Percentiles rank a stretch among this genome's conserved stretches.
phyloP scores from a whole-genome alignment of 2,113 vertebrate species.

The Eurypyga helias region DNA sequence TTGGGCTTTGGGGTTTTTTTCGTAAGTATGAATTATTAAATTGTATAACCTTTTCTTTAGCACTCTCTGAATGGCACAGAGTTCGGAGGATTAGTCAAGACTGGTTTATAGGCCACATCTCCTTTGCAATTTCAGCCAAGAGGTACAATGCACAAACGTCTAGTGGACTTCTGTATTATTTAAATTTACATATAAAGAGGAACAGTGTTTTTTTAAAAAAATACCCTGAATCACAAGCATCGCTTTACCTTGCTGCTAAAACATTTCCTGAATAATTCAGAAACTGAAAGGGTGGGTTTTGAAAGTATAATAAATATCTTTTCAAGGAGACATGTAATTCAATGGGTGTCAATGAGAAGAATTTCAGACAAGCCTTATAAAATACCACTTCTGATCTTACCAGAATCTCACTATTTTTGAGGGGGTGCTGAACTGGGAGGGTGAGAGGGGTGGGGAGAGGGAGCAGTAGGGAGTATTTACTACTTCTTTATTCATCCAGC shows the following conservation, averaged over 20 bases:
- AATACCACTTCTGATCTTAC: background rate
- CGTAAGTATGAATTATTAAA: background rate
- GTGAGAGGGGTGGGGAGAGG: too few species aligned
- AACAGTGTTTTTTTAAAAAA: background rate
- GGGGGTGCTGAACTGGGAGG: background rate
- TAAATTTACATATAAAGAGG: background rate
- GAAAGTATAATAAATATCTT: background rate
- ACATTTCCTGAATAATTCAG: background rate
- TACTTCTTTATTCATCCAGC: background rate
- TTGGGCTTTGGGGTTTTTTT: background rate
- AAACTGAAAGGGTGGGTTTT: background rate
- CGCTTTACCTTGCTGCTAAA: background rate
- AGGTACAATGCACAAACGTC: background rate
- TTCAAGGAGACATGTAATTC: background rate
- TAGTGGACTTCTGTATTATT: background rate
- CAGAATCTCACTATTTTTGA: background rate
- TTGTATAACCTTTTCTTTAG: background rate
- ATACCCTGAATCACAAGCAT: background rate
- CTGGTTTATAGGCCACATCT: fast-evolving
- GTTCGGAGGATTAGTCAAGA: background rate
- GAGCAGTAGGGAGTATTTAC: background rate
- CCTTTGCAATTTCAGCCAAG: background rate
- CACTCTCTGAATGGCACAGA: background rate
- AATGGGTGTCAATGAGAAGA: background rate
- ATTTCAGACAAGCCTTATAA: background rate